Base-by-base conservation (phyloP, 1,140 invertebrate species). In the Dolichoris vasculosae region DNA sequence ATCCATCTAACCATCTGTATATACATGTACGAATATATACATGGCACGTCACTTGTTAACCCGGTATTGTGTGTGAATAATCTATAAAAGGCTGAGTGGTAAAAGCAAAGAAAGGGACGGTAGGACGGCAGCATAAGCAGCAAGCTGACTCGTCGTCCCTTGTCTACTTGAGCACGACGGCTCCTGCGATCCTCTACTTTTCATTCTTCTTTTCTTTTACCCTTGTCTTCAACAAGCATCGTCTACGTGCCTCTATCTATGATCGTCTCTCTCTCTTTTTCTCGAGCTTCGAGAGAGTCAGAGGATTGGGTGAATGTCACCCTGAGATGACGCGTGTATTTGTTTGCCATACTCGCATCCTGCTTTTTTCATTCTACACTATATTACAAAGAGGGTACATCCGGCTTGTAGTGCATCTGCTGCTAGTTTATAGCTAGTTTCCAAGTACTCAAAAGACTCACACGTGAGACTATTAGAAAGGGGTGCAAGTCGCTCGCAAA, bases 121-220 rank as follows among this genome's bases (percentile, higher is more conserved):
- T 43, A 26, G 3, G 59, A 20, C 20, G 63, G 48, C 48, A 43
- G 35, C 35, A 35, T 51, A 48, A 78, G 51, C 79, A 46, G 89
- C 90, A 88, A 80, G 90, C 90, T 90, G 91, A 91, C 91, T 90
- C 91, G 91, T 75, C 77, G 51, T 91, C 90, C 91, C 92, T 91
- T 92, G 92, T 93, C 92, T 92, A 93, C 92, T 93, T 93, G 92
- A 93, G 91, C 92, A 92, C 92, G 91, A 76, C 64, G 67, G 89
- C 90, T 92, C 89, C 89, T 89, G 89, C 90, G 88, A 91, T 90
- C 91, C 90, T 92, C 89, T 89, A 89, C 90, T 91, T 92, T 91
- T 90, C 90, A 91, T 89, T 89, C 90, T 90, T 88, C 75, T 71
- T 43, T 69, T 55, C 48, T 84, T 67, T 88, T 78, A 79, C 88